These are phyloP conservation scores for Struthidea cinerea DNA, from an alignment of 2,113 vertebrate genomes.

Conservation along the genomic window DNA sequence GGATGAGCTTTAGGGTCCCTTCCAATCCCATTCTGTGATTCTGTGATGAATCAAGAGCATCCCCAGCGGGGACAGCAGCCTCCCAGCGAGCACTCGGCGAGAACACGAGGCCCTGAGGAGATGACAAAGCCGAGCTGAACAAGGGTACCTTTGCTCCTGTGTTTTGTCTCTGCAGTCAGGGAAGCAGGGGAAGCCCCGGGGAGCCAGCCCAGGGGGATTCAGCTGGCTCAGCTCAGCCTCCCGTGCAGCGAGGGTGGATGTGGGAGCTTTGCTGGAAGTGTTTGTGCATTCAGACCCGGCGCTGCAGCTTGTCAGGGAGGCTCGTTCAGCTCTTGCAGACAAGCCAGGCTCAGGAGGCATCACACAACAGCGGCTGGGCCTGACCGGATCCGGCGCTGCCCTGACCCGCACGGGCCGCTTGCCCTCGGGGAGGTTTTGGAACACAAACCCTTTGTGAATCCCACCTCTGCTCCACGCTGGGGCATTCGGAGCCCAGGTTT, in stretches of 20 bases:
- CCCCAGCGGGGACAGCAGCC: background rate
- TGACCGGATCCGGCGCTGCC: background rate
- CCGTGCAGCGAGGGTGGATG: background rate
- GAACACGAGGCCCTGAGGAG: background rate
- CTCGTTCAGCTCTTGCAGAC: background rate
- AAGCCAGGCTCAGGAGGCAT: background rate
- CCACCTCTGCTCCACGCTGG: background rate
- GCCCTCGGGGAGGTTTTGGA: background rate
- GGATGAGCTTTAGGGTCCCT: background rate
- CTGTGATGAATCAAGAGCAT: background rate
- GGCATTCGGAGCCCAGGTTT: background rate
- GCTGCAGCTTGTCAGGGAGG: background rate
- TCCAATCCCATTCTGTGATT: background rate
- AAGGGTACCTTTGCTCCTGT: background rate
- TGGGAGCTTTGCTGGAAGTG: background rate
- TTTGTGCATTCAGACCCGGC: background rate
- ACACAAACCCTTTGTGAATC: background rate
- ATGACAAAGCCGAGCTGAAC: background rate
- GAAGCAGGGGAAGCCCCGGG: background rate
- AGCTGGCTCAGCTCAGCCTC: background rate
- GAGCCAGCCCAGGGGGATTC: background rate
- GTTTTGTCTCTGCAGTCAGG: background rate
- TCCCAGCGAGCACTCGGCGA: fast-evolving
- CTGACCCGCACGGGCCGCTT: background rate
- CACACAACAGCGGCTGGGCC: background rate